A percentile compares a stretch with the other conserved stretches of the same genome.
phyloP scores from a whole-genome alignment of 2,888 invertebrate species.

The Scaptomyza cyrtandrae region DNA sequence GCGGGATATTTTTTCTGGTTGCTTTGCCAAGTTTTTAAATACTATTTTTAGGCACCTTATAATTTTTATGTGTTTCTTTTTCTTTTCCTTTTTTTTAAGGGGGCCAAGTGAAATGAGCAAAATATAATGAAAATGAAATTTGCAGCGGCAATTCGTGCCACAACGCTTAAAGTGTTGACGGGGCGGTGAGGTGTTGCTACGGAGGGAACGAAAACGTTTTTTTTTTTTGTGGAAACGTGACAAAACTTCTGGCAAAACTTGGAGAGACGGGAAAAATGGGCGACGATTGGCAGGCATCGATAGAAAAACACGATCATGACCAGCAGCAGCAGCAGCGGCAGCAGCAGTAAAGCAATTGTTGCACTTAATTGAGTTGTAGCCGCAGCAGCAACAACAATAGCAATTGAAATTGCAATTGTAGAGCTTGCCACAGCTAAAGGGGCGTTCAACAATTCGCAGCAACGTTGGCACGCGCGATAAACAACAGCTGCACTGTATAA shows the following conservation, averaged over 20 bases:
- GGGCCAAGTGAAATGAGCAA: constrained; percentile 31
- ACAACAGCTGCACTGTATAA: constrained; percentile 25
- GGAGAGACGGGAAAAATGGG: constrained; percentile 28
- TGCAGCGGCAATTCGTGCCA: constrained; percentile 44
- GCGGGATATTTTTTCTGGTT: constrained; percentile 29
- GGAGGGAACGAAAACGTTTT: constrained; percentile 11
- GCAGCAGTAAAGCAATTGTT: constrained; percentile 15
- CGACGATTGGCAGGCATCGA: constrained; percentile 65
- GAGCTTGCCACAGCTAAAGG: constrained; percentile 24
- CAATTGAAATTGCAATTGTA: constrained; percentile 12
- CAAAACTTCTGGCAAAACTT: constrained; percentile 44
- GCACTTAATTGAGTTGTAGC: constrained; percentile 57
- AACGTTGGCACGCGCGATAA: constrained; percentile 54
- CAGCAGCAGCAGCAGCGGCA: constrained; percentile 21
- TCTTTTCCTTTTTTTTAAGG: constrained; percentile 37
- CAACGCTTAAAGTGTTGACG: constrained; percentile 13
- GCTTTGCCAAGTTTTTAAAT: constrained; percentile 51
- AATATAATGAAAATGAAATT: constrained; percentile 53
- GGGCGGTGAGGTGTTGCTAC: neutral
- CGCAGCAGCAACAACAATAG: constrained; percentile 11
- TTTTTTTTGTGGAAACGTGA: constrained; percentile 40
- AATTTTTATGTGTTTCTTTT: neutral
- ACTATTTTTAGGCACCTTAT: constrained; percentile 62
- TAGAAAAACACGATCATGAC: constrained; percentile 66
- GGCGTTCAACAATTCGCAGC: constrained; percentile 48